These are phyloP conservation scores for Eustalomyia histrio DNA, from an alignment of 2,888 invertebrate species.

Conservation along the genomic window DNA sequence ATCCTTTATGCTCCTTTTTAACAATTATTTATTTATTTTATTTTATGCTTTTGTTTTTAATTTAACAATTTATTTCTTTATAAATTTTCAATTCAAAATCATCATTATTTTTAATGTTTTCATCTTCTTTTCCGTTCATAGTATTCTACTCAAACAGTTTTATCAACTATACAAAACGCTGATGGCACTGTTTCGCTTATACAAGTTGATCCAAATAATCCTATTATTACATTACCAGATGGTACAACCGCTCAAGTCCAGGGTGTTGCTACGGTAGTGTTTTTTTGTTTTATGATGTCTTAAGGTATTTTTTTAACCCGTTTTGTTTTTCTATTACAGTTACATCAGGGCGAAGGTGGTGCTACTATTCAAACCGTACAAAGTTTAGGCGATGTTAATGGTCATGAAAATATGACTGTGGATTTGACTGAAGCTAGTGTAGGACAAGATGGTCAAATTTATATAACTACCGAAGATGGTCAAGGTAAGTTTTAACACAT, in stretches of 20 bases:
- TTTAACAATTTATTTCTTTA: conserved; percentile 30
- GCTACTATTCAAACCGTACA: conserved; percentile 84
- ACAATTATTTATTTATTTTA: conserved; percentile 49
- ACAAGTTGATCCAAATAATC: conserved; percentile 95
- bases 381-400: conserved; percentile 84
- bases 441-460: conserved; percentile 95
- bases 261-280: conserved; percentile 80
- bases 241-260: conserved; percentile 97
- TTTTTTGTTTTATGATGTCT: conserved; percentile 31
- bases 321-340: conserved; percentile 76
- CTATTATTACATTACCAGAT: conserved; percentile 96
- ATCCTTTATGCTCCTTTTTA: conserved; percentile 3
- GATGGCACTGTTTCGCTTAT: conserved; percentile 98
- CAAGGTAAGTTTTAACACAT: conserved; percentile 83
- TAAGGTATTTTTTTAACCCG: not conserved
- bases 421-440: conserved; percentile 95
- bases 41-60: conserved; percentile 46
- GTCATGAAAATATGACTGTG: conserved; percentile 90
- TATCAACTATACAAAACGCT: conserved; percentile 97
- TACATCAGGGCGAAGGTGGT: conserved; percentile 85
- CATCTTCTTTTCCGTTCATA: conserved; percentile 76
- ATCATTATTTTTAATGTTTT: conserved; percentile 25
- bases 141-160: conserved; percentile 92
- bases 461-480: conserved; percentile 96
- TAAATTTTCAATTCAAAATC: conserved; percentile 3